Conservation (phyloP, 1,140 invertebrate species). For the Drosophila aff. region DNA sequence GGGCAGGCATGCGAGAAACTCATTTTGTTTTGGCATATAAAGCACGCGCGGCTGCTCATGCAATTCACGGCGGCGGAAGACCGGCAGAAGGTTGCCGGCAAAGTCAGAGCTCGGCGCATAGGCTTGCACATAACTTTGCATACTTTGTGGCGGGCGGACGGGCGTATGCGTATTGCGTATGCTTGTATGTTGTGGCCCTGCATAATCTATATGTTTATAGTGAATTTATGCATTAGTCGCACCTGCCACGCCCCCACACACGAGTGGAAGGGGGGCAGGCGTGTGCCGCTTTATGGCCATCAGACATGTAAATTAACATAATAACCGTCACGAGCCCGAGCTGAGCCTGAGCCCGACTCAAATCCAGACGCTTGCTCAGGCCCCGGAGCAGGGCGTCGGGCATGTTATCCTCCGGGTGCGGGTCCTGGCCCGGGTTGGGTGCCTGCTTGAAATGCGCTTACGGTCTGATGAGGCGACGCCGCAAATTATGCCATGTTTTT, state of each 20-base stretch:
- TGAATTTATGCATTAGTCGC: slow-evolving; percentile 78
- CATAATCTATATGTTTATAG: slow-evolving; percentile 42
- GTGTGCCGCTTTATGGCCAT: slow-evolving; percentile 52
- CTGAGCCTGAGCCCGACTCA: slow-evolving; percentile 35
- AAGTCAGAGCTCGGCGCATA: slow-evolving; percentile 44
- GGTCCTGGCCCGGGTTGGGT: background rate
- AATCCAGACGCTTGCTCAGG: slow-evolving; percentile 40
- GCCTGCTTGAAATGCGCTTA: slow-evolving; percentile 64
- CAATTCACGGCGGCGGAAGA: slow-evolving; percentile 21
- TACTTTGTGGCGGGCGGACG: slow-evolving; percentile 17
- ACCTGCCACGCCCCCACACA: slow-evolving; percentile 43
- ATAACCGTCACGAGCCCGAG: slow-evolving; percentile 58
- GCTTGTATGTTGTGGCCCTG: background rate
- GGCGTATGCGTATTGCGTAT: background rate
- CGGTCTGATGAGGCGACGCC: slow-evolving; percentile 36
- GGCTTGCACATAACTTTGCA: slow-evolving; percentile 56
- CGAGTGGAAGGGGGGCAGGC: background rate
- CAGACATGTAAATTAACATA: slow-evolving; percentile 79
- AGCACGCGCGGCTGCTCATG: slow-evolving; percentile 76
- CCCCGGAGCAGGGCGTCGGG: slow-evolving; percentile 33
- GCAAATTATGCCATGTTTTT: slow-evolving; percentile 71
- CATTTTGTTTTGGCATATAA: slow-evolving; percentile 74
- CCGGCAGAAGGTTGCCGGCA: slow-evolving; percentile 11
- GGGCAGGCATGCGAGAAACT: slow-evolving; percentile 76
- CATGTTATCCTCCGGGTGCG: slow-evolving; percentile 31